A percentile compares a stretch with the other conserved stretches of the same genome.
Evolutionary conservation across 92 coral and sea anemone genomes (phyloP).

Genomic region (Scolanthus callimorphus): DNA sequence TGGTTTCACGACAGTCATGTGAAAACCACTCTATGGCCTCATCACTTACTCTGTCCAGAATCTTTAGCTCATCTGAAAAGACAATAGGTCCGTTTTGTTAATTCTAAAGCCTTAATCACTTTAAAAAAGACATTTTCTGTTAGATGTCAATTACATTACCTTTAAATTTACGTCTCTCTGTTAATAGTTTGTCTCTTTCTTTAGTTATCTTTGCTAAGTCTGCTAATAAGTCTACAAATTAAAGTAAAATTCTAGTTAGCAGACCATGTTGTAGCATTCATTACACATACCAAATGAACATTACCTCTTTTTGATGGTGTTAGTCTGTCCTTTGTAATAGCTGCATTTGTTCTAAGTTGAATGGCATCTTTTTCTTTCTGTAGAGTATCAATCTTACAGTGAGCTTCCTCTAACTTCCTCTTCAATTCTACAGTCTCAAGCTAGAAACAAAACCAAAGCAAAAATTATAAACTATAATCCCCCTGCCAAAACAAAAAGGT

Average conservation of each 20-base stretch:
- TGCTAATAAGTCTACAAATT: conserved; percentile 55
- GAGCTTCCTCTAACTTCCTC: conserved; percentile 53
- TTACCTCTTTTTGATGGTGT: conserved; percentile 86
- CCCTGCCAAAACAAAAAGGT: too few species aligned
- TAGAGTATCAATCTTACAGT: conserved; percentile 39
- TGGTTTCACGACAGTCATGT: too few species aligned
- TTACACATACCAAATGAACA: not conserved
- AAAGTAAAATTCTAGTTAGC: too few species aligned
- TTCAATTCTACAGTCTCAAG: conserved; percentile 74
- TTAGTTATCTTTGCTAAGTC: conserved; percentile 66
- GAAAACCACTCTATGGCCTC: too few species aligned
- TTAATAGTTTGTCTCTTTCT: conserved; percentile 54
- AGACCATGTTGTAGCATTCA: too few species aligned
- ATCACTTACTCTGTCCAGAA: conserved; percentile 74
- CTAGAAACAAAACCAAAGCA: conserved; percentile 32
- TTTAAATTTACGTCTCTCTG: conserved; percentile 65
- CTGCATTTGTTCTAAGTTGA: conserved; percentile 50
- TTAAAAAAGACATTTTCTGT: too few species aligned
- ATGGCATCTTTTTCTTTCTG: conserved; percentile 59
- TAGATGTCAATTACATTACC: too few species aligned
- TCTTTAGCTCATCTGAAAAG: conserved; percentile 69
- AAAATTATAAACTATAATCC: too few species aligned
- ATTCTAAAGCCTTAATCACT: too few species aligned
- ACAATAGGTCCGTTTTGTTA: too few species aligned
- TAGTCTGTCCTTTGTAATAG: conserved; percentile 45